phyloP scores from a whole-genome alignment of 2,113 vertebrate species.

The Dermatemys mawii region DNA sequence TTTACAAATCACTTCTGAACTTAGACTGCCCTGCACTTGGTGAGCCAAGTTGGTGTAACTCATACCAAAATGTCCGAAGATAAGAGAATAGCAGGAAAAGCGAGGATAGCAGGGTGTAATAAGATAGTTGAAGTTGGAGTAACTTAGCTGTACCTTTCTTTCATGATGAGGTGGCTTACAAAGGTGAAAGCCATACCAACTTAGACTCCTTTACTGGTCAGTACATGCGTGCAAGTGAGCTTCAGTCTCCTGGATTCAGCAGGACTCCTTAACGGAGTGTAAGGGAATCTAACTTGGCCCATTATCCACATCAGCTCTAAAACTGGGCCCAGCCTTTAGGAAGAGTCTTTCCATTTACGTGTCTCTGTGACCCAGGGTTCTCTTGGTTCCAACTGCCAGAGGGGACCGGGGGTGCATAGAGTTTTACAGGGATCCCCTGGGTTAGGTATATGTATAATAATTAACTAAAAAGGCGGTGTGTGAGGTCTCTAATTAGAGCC shows the following conservation, averaged over 20 bases:
- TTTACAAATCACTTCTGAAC: background rate
- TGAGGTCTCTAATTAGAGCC: too few relatives aligned
- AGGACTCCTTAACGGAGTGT: background rate
- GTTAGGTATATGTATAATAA: too few relatives aligned
- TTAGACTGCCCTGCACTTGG: background rate
- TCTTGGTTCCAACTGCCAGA: too few relatives aligned
- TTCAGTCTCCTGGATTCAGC: background rate
- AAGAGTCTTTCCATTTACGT: background rate
- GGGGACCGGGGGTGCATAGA: too few relatives aligned
- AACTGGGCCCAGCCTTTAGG: background rate
- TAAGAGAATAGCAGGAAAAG: background rate
- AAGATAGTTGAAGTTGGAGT: background rate
- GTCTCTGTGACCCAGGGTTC: rapidly evolving
- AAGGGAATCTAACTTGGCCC: background rate
- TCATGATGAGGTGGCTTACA: background rate
- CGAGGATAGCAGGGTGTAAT: background rate
- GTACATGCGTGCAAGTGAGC: rapidly evolving
- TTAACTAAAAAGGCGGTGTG: too few relatives aligned
- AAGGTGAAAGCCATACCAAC: background rate
- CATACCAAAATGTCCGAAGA: background rate
- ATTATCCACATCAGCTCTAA: background rate
- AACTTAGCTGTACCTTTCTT: background rate
- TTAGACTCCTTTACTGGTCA: rapidly evolving
- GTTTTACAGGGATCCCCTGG: too few relatives aligned
- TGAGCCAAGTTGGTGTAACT: background rate